A percentile compares a stretch with the other conserved stretches of the same genome.
These are phyloP conservation scores for Columba janthina DNA, from an alignment of 2,113 vertebrate species.

Conservation along the genomic window DNA sequence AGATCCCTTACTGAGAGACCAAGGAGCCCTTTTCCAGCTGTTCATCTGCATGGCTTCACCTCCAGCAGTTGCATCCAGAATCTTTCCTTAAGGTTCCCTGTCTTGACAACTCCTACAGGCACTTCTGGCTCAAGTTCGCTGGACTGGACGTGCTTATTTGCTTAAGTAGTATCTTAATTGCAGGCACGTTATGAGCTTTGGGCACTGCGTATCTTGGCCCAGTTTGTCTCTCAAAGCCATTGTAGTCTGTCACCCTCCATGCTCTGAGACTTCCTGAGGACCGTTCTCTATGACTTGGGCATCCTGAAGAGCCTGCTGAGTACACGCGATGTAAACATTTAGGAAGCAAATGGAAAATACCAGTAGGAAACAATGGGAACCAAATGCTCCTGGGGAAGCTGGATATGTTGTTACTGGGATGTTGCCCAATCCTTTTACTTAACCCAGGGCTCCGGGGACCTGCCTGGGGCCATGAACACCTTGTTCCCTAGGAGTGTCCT, in stretches of 20 bases:
- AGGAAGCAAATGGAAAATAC: slow-evolving; percentile 20
- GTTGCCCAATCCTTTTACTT: not conserved
- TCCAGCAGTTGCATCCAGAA: not conserved
- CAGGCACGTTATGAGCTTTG: not conserved
- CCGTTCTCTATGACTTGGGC: not conserved
- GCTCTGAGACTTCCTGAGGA: not conserved
- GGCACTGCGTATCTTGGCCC: not conserved
- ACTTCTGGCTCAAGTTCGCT: not conserved
- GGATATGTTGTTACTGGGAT: slow-evolving; percentile 16
- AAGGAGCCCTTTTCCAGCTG: not conserved
- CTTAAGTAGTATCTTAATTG: not conserved
- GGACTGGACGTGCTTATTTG: not conserved
- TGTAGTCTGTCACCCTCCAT: not conserved
- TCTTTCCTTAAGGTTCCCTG: not conserved
- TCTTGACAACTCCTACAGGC: not conserved
- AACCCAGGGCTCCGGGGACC: not conserved
- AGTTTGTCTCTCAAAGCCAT: not conserved
- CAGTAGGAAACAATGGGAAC: not conserved
- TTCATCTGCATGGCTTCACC: not conserved
- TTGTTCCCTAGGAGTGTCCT: not conserved
- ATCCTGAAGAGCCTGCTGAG: not conserved
- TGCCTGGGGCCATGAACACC: not conserved
- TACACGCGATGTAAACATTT: not conserved
- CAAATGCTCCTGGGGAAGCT: not conserved
- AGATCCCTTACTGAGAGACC: not conserved